These are phyloP conservation scores for Drusus annulatus DNA, from an alignment of 1,140 invertebrate species.

Conservation along the genomic window DNA sequence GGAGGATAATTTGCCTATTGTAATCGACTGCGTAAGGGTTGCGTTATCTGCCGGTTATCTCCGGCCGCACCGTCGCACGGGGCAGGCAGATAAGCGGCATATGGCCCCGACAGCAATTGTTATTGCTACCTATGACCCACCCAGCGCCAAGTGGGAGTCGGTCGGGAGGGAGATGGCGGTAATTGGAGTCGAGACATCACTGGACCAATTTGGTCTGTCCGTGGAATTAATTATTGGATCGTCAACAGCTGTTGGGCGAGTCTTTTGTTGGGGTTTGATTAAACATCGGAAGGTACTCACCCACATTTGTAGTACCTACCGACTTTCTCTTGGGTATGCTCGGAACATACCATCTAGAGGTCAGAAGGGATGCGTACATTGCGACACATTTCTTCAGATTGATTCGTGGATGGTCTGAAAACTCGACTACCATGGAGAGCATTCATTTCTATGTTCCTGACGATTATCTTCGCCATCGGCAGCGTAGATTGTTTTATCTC, in stretches of 20 bases:
- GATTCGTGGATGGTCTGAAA: too few species aligned
- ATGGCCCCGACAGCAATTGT: constrained; percentile 34
- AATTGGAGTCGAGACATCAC: constrained; percentile 26
- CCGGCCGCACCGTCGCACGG: constrained; percentile 15
- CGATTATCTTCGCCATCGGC: too few species aligned
- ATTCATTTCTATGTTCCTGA: too few species aligned
- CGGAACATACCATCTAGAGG: too few species aligned
- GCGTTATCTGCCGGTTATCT: constrained; percentile 31
- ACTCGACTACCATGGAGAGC: too few species aligned
- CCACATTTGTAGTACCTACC: too few species aligned
- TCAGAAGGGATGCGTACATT: too few species aligned
- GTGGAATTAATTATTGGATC: constrained; percentile 20
- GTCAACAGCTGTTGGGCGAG: constrained; percentile 1
- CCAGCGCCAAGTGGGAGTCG: background rate
- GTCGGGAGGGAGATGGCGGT: constrained; percentile 5
- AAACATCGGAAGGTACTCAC: background rate
- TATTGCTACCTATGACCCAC: background rate
- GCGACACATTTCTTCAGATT: too few species aligned
- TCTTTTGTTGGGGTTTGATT: constrained; percentile 9
- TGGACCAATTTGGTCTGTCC: constrained; percentile 33
- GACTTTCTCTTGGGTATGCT: too few species aligned
- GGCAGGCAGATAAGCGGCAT: constrained; percentile 34
- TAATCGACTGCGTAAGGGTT: constrained; percentile 41
- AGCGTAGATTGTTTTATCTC: too few species aligned
- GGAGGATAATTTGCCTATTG: constrained; percentile 40